Evolutionary conservation across 1,140 invertebrate genomes (phyloP).

Genomic region (Pseudachorutes palmiensis): DNA sequence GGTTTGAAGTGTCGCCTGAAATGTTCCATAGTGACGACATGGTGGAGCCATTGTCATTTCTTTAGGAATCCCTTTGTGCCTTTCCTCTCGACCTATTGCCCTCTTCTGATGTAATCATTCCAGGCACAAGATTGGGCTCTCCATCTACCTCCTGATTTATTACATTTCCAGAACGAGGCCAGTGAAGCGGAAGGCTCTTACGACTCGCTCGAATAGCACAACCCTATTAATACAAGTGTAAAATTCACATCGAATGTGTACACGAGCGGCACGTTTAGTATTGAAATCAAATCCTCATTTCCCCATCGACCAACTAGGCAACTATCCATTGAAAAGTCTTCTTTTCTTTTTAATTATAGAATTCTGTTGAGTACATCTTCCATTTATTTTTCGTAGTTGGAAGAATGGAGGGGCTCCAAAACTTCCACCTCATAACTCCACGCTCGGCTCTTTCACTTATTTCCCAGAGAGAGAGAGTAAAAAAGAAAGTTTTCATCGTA

Average conservation of each 20-base stretch:
- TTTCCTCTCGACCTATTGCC: not conserved
- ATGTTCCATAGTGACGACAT: too few relatives aligned
- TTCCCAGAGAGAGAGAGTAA: too few relatives aligned
- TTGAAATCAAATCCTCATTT: not conserved
- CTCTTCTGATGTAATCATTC: not conserved
- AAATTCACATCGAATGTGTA: not conserved
- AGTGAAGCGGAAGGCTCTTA: not conserved
- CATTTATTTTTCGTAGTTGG: too few relatives aligned
- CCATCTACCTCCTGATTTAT: not conserved
- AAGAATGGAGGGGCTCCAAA: too few relatives aligned
- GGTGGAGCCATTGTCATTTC: too few relatives aligned
- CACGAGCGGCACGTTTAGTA: not conserved
- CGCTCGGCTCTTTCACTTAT: too few relatives aligned
- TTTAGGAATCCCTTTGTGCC: not conserved
- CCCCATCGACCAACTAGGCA: not conserved
- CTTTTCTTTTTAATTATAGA: too few relatives aligned
- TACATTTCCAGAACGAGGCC: not conserved
- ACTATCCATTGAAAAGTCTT: too few relatives aligned
- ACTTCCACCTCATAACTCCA: too few relatives aligned
- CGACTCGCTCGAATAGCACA: not conserved
- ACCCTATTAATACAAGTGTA: not conserved
- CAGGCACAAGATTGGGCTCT: not conserved
- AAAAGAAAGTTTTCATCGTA: too few relatives aligned
- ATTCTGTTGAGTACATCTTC: too few relatives aligned
- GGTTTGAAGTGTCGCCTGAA: too few relatives aligned